A percentile compares a stretch with the other conserved stretches of the same genome.
phyloP scores from a whole-genome alignment of 2,113 vertebrate genomes.

The Megalops atlanticus region DNA sequence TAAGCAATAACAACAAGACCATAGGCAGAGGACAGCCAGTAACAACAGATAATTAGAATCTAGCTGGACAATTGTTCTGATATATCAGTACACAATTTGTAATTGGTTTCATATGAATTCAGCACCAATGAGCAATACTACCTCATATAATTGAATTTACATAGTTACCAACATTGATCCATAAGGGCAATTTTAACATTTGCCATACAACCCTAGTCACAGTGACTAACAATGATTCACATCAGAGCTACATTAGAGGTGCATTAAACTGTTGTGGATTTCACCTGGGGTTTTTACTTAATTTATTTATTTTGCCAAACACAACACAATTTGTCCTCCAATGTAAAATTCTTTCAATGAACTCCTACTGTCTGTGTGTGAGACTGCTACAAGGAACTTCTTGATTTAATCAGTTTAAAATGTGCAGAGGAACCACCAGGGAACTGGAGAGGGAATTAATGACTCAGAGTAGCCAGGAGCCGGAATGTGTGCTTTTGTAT shows the following conservation, averaged over 20 bases:
- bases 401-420: slow-evolving; percentile 44
- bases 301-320: background rate
- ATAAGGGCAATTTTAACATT: background rate
- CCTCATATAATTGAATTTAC: background rate
- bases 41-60: background rate
- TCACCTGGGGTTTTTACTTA: background rate
- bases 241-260: background rate
- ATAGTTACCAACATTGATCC: background rate
- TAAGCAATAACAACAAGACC: background rate
- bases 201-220: too few species aligned
- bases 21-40: background rate
- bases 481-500: slow-evolving; percentile 29
- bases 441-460: slow-evolving; percentile 34
- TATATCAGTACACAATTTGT: background rate
- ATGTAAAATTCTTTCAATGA: slow-evolving; percentile 1
- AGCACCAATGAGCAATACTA: background rate
- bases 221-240: too few species aligned
- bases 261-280: background rate
- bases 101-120: background rate
- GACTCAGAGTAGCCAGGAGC: slow-evolving; percentile 31
- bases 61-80: background rate
- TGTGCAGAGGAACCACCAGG: slow-evolving; percentile 26
- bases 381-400: slow-evolving; percentile 27
- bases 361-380: slow-evolving; percentile 20
- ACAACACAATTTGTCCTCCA: slow-evolving; percentile 15